These are phyloP conservation scores for Gastrophysa polygoni DNA, from an alignment of 2,888 invertebrate species.

Conservation along the genomic window DNA sequence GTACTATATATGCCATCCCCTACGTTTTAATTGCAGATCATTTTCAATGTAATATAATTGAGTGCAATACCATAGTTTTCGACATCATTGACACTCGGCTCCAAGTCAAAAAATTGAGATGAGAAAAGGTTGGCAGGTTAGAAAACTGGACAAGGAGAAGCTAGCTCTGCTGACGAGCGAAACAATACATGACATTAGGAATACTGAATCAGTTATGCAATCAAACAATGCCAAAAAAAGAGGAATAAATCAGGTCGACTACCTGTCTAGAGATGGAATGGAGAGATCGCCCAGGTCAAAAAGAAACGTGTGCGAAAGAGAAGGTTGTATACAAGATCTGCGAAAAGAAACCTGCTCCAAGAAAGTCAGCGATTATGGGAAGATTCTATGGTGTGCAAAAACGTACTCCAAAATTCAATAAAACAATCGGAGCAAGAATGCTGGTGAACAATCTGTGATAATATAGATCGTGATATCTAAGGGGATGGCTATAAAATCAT, in stretches of 20 bases:
- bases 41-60: too few relatives aligned
- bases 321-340: background rate
- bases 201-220: background rate
- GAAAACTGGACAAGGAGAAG: slow-evolving; percentile 5
- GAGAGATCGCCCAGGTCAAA: background rate
- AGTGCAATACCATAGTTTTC: background rate
- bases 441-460: background rate
- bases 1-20: too few relatives aligned
- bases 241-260: background rate
- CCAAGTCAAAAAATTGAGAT: background rate
- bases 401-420: background rate
- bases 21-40: too few relatives aligned
- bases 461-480: background rate
- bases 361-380: background rate
- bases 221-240: background rate
- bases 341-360: background rate
- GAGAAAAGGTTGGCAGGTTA: slow-evolving; percentile 2
- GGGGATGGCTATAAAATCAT: background rate
- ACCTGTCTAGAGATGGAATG: background rate
- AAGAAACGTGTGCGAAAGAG: background rate
- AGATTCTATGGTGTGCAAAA: background rate
- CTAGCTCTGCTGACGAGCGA: too few relatives aligned
- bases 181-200: too few relatives aligned
- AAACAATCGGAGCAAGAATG: background rate
- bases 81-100: background rate